Conservation (phyloP, 2,888 invertebrate genomes). For the Beris chalybata region DNA sequence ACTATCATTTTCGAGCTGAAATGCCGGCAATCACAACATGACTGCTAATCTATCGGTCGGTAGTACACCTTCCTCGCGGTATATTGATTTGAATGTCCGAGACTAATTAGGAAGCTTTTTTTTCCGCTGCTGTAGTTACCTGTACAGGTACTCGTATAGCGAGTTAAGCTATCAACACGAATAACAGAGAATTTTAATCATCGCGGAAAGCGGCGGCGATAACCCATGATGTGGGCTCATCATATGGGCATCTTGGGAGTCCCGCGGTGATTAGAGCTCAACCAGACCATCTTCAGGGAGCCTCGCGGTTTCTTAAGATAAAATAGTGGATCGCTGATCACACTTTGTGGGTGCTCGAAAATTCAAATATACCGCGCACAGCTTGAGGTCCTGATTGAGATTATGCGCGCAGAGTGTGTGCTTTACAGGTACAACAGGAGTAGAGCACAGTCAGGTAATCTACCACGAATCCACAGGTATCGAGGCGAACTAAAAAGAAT, state of each 20-base stretch:
- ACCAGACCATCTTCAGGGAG: conserved; percentile 21
- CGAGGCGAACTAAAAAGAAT: not conserved
- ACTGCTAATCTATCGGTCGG: conserved; percentile 1
- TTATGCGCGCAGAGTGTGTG: conserved; percentile 18
- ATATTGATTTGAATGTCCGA: conserved; percentile 20
- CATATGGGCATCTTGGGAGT: conserved; percentile 5
- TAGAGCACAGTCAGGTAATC: conserved; percentile 9
- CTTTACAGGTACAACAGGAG: not conserved
- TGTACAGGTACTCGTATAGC: not conserved
- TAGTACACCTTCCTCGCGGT: not conserved
- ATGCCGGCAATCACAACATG: conserved; percentile 26
- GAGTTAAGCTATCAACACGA: conserved; percentile 21
- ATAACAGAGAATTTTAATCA: conserved; percentile 7
- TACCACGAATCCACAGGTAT: conserved; percentile 10
- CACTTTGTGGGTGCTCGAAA: conserved; percentile 25
- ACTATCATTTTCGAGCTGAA: conserved; percentile 25
- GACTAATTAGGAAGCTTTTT: conserved; percentile 25
- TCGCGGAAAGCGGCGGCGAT: not conserved
- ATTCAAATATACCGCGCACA: conserved; percentile 25
- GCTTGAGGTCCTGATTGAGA: conserved; percentile 25
- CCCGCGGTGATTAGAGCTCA: conserved; percentile 24
- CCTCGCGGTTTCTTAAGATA: conserved; percentile 9
- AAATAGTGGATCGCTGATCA: conserved; percentile 24
- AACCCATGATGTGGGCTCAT: conserved; percentile 14
- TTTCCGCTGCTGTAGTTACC: not conserved